A percentile compares a stretch with the other conserved stretches of the same genome.
Conservation (phyloP, 2,113 vertebrate genomes). For the Ophthalmotilapia sp. region DNA sequence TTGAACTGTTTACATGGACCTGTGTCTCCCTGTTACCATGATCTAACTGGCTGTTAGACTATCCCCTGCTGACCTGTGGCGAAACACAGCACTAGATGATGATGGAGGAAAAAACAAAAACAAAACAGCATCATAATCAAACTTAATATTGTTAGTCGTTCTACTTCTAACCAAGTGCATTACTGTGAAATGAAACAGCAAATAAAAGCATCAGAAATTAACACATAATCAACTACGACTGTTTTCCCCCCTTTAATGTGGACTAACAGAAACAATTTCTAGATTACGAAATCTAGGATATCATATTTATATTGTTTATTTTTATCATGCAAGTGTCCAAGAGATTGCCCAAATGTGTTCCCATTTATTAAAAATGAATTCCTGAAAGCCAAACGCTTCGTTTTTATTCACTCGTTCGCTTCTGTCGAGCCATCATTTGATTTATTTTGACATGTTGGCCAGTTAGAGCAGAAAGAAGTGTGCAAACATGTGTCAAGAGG, state of each 20-base stretch:
- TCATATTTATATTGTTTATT: neutral
- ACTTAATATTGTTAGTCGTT: neutral
- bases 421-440: neutral
- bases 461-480: neutral
- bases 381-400: neutral
- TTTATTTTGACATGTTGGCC: neutral
- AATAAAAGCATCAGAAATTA: neutral
- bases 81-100: neutral
- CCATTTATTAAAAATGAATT: neutral
- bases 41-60: neutral
- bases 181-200: neutral
- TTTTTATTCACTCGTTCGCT: neutral
- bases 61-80: neutral
- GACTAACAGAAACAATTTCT: neutral
- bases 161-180: neutral
- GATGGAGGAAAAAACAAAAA: neutral
- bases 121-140: neutral
- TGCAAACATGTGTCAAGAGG: neutral
- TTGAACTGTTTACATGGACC: neutral
- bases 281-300: neutral
- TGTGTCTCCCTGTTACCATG: neutral
- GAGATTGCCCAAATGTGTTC: neutral
- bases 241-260: accelerated
- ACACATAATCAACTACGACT: accelerated
- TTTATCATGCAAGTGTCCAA: neutral